These are phyloP conservation scores for Cataglyphis altisquamis DNA, from an alignment of 2,888 invertebrate species.

Conservation along the genomic window DNA sequence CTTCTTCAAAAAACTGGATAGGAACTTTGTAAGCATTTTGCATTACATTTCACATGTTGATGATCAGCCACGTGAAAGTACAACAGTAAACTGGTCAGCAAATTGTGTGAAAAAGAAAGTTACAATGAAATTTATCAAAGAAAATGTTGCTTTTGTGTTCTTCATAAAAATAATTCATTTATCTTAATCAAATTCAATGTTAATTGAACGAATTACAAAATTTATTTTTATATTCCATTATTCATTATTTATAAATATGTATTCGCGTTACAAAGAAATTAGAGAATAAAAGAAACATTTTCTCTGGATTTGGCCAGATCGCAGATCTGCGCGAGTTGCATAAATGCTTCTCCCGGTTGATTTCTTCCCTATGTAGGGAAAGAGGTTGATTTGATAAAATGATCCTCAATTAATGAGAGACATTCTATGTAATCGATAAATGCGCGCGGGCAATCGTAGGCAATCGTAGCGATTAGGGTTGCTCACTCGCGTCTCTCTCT, in stretches of 20 bases:
- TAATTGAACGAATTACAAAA: neutral
- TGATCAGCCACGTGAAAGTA: constrained; percentile 46
- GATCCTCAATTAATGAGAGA: constrained; percentile 28
- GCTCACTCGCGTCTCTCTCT: constrained; percentile 79
- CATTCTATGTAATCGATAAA: constrained; percentile 27
- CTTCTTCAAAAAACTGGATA: constrained; percentile 14
- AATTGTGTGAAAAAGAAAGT: constrained; percentile 35
- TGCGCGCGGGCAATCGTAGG: constrained; percentile 68
- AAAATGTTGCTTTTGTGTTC: constrained; percentile 65
- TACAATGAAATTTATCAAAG: constrained; percentile 52
- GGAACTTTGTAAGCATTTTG: constrained; percentile 37
- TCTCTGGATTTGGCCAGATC: constrained; percentile 59
- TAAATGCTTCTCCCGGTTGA: neutral
- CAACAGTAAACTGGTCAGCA: constrained; percentile 68
- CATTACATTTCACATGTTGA: neutral
- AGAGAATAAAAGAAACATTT: constrained; percentile 59
- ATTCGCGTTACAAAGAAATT: neutral
- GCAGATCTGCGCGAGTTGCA: neutral
- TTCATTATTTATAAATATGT: neutral
- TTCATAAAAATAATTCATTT: neutral
- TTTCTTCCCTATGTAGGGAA: neutral
- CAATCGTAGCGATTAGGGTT: constrained; percentile 78
- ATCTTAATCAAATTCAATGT: neutral
- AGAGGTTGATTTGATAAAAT: constrained; percentile 21
- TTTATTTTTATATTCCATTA: neutral